These are phyloP conservation scores for Listrodromus nycthemerus DNA, from an alignment of 2,888 invertebrate genomes.

Conservation along the genomic window DNA sequence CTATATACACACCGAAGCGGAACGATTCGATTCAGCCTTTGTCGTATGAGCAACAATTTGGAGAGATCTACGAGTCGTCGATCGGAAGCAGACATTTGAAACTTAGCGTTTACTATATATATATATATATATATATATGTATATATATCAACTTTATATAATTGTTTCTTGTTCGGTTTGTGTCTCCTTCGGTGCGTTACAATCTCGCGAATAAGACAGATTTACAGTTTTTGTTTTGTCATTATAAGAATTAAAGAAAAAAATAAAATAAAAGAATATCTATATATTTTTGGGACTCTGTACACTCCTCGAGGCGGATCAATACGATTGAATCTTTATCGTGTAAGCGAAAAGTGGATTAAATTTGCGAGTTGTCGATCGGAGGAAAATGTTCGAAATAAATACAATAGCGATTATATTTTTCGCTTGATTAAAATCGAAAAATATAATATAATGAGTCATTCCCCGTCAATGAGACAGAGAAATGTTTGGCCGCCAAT, in stretches of 20 bases:
- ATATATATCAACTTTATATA: too few species aligned
- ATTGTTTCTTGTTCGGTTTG: too few species aligned
- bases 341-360: not conserved
- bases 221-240: too few species aligned
- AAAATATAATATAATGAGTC: too few species aligned
- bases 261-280: too few species aligned
- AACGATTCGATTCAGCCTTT: constrained; percentile 19
- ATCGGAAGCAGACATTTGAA: not conserved
- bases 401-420: too few species aligned
- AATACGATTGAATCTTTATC: constrained; percentile 23
- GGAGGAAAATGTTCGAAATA: not conserved
- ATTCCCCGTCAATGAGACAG: not conserved
- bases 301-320: not conserved
- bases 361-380: not conserved
- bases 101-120: not conserved
- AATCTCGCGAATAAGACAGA: too few species aligned
- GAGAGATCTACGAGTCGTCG: not conserved
- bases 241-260: too few species aligned
- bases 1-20: not conserved
- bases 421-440: too few species aligned
- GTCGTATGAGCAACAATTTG: not conserved
- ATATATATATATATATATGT: too few species aligned
- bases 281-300: too few species aligned
- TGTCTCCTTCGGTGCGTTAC: too few species aligned
- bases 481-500: not conserved